Evolutionary conservation across 2,113 vertebrate species (phyloP), one percentile per base, ranked within the genome.

Genomic region (Boleophthalmus pectinirostris): DNA sequence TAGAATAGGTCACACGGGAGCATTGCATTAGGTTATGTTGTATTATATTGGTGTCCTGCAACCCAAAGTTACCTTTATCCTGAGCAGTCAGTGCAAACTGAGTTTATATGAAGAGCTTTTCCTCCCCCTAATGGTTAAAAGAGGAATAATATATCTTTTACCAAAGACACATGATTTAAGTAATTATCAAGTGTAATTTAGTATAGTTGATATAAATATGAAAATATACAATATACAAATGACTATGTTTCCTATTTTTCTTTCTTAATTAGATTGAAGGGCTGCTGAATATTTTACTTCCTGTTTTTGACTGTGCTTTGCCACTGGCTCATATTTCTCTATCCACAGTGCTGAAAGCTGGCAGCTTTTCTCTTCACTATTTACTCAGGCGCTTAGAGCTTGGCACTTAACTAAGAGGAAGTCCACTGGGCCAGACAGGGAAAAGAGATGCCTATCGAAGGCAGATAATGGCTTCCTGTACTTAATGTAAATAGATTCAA

Each of bases 391-490:
- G 75, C 72, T 23, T 78, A 20, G 74, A 47, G 46, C 66, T 74
- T 57, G 29, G 65, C 45, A 75, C 78, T 86, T 66, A 77, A 76
- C 78, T 90, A 93, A 93, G 89, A 91, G 90, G 90, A 93, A 88
- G 72, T 57, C 73, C 73, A 60, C 78, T 57, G 67, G 78, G 72
- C 58, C 66, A 63, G 66, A 77, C 3, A 24, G 75, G 89, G 90
- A 90, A 91, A 58, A 56, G 69, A 86, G 90, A 92, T 90, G 77
- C 75, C 67, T 88, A 90, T 92, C 87, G 64, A 68, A 74, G 58
- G 21, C 51, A 77, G 75, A 86, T 83, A 86, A 87, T 85, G 4
- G 24, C 74, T 86, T 80, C 78, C 67, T 51, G 46, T 57, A 65
- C 66, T 56, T 47, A 45, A 18, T 15, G 6, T 24, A 69, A 77